phyloP scores from a whole-genome alignment of 1,140 invertebrate genomes.

The Brachionus sp. region DNA sequence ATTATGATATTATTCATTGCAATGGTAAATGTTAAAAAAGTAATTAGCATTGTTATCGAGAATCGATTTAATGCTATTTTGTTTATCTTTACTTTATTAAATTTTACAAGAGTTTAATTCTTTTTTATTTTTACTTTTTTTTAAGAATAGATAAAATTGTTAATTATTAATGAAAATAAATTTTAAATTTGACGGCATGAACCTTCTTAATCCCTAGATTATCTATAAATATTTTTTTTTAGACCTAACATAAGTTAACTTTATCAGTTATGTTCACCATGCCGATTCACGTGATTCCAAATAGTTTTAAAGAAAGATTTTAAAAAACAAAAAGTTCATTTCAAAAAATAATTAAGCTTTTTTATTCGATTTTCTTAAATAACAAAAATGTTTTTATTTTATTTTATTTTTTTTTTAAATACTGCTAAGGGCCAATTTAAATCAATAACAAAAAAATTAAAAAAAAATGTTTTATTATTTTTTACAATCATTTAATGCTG shows the following conservation, averaged over 20 bases:
- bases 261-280: background rate
- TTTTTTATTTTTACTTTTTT: background rate
- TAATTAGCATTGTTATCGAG: background rate
- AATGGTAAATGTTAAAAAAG: background rate
- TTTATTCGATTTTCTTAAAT: no score
- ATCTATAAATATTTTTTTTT: background rate
- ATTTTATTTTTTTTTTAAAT: no score
- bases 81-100: background rate
- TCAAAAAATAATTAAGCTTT: no score
- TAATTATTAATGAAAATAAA: background rate
- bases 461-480: background rate
- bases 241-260: background rate
- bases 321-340: no score
- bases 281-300: background rate
- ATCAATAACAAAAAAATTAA: background rate
- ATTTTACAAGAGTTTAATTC: background rate
- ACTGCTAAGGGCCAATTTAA: no score
- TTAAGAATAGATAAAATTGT: background rate
- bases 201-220: background rate
- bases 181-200: background rate
- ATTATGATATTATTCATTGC: background rate
- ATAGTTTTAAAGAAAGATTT: background rate
- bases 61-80: background rate
- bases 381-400: no score
- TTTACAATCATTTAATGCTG: background rate